These are phyloP conservation scores for Mesoligia furuncula DNA, from an alignment of 2,888 invertebrate genomes.

Conservation along the genomic window DNA sequence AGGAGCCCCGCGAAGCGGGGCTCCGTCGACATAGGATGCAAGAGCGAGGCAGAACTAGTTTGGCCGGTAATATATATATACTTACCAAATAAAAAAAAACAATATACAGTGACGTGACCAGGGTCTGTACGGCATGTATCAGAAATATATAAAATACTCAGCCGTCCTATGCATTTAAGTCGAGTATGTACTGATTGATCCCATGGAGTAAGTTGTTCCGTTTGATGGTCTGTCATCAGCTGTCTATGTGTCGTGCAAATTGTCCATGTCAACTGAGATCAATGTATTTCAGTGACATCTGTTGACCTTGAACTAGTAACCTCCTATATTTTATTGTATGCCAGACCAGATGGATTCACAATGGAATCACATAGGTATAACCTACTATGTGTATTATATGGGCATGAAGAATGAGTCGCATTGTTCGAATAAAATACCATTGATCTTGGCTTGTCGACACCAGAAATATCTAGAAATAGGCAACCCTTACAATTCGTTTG, in stretches of 20 bases:
- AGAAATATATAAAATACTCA: too few species aligned
- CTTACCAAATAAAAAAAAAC: not conserved
- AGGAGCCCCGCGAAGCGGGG: too few species aligned
- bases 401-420: not conserved
- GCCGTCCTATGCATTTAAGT: too few species aligned
- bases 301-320: conserved; percentile 35
- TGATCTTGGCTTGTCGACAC: not conserved
- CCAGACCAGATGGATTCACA: not conserved
- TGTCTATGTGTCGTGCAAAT: conserved; percentile 42
- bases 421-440: not conserved
- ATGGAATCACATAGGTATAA: not conserved
- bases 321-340: conserved; percentile 14
- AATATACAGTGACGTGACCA: not conserved
- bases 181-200: too few species aligned
- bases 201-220: too few species aligned
- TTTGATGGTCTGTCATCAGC: not conserved
- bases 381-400: not conserved
- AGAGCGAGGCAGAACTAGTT: too few species aligned
- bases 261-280: conserved; percentile 41
- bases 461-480: not conserved
- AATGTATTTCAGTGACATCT: conserved; percentile 33
- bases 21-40: too few species aligned
- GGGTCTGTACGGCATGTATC: too few species aligned
- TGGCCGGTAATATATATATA: too few species aligned
- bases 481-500: not conserved